Evolutionary conservation across 2,888 invertebrate species (phyloP), one percentile per base, ranked within the genome.

Genomic region (Oscheius sp.): DNA sequence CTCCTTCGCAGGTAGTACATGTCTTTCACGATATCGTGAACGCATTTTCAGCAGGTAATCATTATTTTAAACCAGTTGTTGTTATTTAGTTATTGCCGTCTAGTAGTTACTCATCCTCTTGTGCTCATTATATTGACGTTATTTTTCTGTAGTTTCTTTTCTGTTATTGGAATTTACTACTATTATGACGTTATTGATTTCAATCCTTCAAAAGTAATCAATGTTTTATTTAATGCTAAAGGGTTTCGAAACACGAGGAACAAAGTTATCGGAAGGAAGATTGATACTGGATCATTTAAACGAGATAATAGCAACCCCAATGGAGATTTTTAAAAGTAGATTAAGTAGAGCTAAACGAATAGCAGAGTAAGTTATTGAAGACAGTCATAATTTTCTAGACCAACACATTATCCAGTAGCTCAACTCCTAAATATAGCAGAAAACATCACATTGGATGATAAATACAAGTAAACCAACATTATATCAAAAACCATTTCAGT

Each of bases 171-270:
- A 32, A 28, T 73, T 9, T 70, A 65, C 61, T 65, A 69, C 12
- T 33, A 71, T 36, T 70, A 56, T 24, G 54, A 68, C 24, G 63
- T 63, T 3, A 50, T 77, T 20, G 72, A 77, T 67, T 75, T 75
- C 59, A 71, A 73, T 64, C 77, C 77, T 0, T 69, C 67, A 38
- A 75, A 73, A 30, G 72, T 72, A 44, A 33, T n/a, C 4, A 41
- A 12, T 41, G 14, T 4, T 41, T 41, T 8, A 56, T 9, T 8
- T 38, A 28, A 9, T 22, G 12, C 17, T 51, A 33, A 12, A 78
- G 76, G 78, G 78, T 1, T 78, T 78, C 32, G 78, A 78, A 67
- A 77, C 78, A 2, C 56, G 78, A 32, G 75, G 75, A 44, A 77
- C 76, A 2, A 30, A 64, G 4, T 56, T 71, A 28, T 69, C 78